These are phyloP conservation scores for Neotoma lepida DNA, from an alignment of 2,113 vertebrate genomes.

Conservation along the genomic window DNA sequence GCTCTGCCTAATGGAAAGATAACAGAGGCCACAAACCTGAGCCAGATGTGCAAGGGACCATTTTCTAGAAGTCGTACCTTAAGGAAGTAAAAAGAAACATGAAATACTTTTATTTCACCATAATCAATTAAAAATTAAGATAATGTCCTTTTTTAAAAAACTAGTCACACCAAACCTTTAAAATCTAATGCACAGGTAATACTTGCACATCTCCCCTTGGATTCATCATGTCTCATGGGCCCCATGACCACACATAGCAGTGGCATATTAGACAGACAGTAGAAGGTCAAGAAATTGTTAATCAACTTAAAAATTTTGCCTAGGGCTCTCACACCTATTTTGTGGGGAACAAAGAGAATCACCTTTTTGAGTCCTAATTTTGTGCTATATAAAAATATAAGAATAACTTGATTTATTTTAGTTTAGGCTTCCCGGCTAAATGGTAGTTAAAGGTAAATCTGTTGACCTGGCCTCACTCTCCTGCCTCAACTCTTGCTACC, in stretches of 20 bases:
- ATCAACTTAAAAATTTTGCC: background rate
- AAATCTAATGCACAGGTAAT: background rate
- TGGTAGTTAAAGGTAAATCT: background rate
- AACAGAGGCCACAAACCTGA: background rate
- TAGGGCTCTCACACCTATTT: background rate
- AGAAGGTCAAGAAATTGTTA: background rate
- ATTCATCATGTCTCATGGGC: background rate
- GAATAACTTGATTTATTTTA: slow-evolving; percentile 12
- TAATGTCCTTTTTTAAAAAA: background rate
- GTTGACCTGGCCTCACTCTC: background rate
- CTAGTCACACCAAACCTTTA: background rate
- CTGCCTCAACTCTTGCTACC: background rate
- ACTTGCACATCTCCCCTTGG: background rate
- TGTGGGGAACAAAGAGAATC: background rate
- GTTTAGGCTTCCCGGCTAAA: background rate
- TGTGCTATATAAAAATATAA: background rate
- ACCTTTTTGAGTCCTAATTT: background rate
- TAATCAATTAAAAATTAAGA: slow-evolving; percentile 22
- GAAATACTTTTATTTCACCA: slow-evolving; percentile 8
- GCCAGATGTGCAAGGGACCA: background rate
- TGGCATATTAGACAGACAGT: background rate
- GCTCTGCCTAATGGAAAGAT: background rate
- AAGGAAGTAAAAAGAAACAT: background rate
- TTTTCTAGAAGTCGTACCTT: background rate
- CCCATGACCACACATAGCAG: fast-evolving